Evolutionary conservation across 2,113 vertebrate genomes (phyloP).

Genomic region (Hyaena hyaena): DNA sequence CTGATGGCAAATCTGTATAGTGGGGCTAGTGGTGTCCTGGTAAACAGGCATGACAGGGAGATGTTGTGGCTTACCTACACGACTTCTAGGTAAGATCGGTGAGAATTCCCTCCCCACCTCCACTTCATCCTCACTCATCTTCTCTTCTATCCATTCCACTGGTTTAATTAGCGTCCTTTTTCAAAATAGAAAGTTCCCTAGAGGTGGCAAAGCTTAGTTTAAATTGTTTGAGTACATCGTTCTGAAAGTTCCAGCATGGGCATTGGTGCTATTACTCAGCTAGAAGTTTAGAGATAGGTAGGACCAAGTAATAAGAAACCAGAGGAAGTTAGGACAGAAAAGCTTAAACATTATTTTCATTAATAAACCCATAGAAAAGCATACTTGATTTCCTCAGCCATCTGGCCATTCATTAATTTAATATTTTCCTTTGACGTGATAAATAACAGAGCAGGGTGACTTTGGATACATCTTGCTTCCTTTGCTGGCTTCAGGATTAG

Average conservation of each 20-base stretch:
- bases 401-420: slow-evolving; percentile 37
- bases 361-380: slow-evolving; percentile 42
- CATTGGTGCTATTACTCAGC: background rate
- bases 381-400: slow-evolving; percentile 46
- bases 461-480: slow-evolving; percentile 60
- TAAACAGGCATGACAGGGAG: background rate
- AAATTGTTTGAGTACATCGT: slow-evolving; percentile 10
- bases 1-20: slow-evolving; percentile 13
- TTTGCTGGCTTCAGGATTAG: slow-evolving; percentile 60
- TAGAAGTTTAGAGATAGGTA: slow-evolving; percentile 27
- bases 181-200: slow-evolving; percentile 20
- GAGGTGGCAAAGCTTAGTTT: slow-evolving; percentile 31
- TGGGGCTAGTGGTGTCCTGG: background rate
- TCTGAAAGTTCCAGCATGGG: background rate
- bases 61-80: background rate
- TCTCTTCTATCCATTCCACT: background rate
- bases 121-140: background rate
- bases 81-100: background rate
- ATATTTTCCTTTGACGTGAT: slow-evolving; percentile 53
- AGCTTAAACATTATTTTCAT: slow-evolving; percentile 22
- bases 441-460: slow-evolving; percentile 42
- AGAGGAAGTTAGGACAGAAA: slow-evolving; percentile 47
- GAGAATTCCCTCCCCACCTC: background rate
- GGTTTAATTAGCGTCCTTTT: slow-evolving; percentile 18
- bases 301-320: background rate